Conservation (phyloP, 1,140 invertebrate species). For the Oryctes rhinoceros region DNA sequence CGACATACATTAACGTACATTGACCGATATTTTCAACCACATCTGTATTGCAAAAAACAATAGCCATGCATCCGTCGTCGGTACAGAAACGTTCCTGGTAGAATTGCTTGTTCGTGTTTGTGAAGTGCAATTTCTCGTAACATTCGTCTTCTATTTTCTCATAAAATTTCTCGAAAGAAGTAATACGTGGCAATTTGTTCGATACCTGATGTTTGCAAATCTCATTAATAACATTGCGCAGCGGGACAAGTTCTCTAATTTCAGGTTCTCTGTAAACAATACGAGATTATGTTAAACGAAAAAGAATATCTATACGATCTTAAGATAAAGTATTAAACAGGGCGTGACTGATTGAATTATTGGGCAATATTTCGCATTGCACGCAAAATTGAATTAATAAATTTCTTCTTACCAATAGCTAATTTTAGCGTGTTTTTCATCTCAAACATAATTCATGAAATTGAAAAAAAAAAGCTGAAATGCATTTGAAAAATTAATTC, state of each 20-base stretch:
- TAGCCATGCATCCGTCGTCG: slow-evolving; percentile 52
- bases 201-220: slow-evolving; percentile 52
- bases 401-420: too few species aligned
- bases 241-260: slow-evolving; percentile 50
- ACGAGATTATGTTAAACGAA: slow-evolving; percentile 4
- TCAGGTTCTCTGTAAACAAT: slow-evolving; percentile 51
- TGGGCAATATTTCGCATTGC: too few species aligned
- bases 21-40: slow-evolving; percentile 48
- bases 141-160: slow-evolving; percentile 53
- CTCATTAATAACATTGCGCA: slow-evolving; percentile 53
- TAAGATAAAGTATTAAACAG: too few species aligned
- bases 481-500: too few species aligned
- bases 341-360: too few species aligned
- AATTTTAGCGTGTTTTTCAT: too few species aligned
- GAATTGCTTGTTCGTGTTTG: slow-evolving; percentile 51
- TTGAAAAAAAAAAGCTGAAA: too few species aligned
- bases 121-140: slow-evolving; percentile 55
- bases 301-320: background rate
- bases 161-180: slow-evolving; percentile 54
- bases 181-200: slow-evolving; percentile 44
- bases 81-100: slow-evolving; percentile 53
- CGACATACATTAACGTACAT: slow-evolving; percentile 56
- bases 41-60: slow-evolving; percentile 54
- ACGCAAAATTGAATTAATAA: too few species aligned
- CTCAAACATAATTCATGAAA: too few species aligned